Conservation (phyloP, 2,113 vertebrate genomes). For the Myiozetetes cayanensis region DNA sequence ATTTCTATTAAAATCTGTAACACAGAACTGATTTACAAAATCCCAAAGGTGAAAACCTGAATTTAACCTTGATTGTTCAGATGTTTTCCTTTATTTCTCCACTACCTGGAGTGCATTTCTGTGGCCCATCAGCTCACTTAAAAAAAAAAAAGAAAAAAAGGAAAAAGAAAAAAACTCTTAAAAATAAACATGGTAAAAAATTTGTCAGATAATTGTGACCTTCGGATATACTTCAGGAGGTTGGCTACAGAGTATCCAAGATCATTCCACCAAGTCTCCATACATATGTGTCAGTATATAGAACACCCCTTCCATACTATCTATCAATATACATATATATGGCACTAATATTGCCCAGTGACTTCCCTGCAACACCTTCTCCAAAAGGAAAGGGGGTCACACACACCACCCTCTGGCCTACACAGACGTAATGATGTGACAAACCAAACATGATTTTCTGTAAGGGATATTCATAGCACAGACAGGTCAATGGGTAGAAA, state of each 20-base stretch:
- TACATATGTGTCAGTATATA: accelerated
- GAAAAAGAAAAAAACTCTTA: accelerated
- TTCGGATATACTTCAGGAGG: neutral
- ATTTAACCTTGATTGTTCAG: neutral
- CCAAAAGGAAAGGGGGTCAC: neutral
- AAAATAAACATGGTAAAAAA: neutral
- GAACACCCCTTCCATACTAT: accelerated
- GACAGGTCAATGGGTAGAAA: neutral
- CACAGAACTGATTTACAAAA: neutral
- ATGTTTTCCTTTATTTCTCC: neutral
- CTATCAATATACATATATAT: no score
- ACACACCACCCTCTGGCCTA: neutral
- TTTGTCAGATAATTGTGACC: accelerated
- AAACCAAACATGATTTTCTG: neutral
- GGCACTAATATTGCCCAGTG: neutral
- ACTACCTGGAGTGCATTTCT: neutral
- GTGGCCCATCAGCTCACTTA: neutral
- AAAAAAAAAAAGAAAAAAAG: accelerated
- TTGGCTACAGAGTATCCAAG: neutral
- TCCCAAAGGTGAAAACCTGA: neutral
- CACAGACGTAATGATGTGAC: neutral
- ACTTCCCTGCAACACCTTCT: neutral
- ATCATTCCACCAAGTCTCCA: neutral
- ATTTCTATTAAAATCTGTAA: neutral
- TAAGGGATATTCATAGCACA: neutral